Evolutionary conservation across 2,113 vertebrate genomes (phyloP), one percentile per base, ranked within the genome.

Genomic region (Periophthalmus modestus): DNA sequence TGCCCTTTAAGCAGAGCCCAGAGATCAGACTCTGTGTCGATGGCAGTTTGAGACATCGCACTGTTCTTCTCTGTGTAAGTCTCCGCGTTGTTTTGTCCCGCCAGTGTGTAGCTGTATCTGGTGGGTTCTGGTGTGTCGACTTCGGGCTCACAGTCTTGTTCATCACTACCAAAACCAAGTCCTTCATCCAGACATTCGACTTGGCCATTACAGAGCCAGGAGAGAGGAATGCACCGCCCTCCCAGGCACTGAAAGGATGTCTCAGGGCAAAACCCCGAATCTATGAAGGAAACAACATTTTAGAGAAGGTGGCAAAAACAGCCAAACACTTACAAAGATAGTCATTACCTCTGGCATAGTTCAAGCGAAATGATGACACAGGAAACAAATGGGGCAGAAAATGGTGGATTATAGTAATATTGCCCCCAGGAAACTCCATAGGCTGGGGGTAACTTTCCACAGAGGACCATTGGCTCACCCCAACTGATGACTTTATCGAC

Each of bases 141-240:
- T 0, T 72, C 71, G 0, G 14, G 13, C 0, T 83, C 69, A 15
- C 94, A 94, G 79, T 71, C 87, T 12, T 82, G 82, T 62, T 94
- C 93, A 0, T 94, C 94, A 0, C 82, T 89, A 52, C 92, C 93
- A 1, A 83, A 58, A n/a, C 89, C 89, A 13, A 88, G 83, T 0
- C 91, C 93, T 67, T 92, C 87, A 0, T 89, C 86, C 0, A 94
- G 89, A 80, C 96, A 96, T 81, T 95, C 93, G 23, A 93, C 92
- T 1, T 86, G 77, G 1, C 95, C 94, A 0, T 96, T 95, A 19
- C 96, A 96, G 79, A 88, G 94, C 91, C 94, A 94, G 7, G 89
- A 81, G 0, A 74, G 65, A 0, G 95, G 94, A 23, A 96, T 80
- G 66, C 94, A 95, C 3, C 87, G 92, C 0, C 93, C 92, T 0